A percentile compares a stretch with the other conserved stretches of the same genome.
Conservation (phyloP, 1,140 invertebrate species). For the Delia radicum region DNA sequence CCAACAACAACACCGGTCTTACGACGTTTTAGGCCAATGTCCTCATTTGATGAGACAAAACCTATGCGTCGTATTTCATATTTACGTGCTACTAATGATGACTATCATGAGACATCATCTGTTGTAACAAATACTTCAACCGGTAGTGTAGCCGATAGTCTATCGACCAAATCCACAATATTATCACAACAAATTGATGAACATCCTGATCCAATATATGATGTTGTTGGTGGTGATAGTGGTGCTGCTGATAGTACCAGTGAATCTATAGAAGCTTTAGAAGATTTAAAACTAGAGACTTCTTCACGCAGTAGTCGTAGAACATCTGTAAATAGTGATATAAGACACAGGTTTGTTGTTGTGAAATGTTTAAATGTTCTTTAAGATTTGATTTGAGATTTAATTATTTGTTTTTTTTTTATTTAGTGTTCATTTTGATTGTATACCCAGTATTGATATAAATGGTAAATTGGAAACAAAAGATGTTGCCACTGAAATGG, state of each 20-base stretch:
- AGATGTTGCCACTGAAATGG: constrained; percentile 52
- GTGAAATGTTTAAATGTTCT: neutral
- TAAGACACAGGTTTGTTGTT: constrained; percentile 44
- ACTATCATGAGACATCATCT: constrained; percentile 60
- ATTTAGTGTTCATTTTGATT: constrained; percentile 47
- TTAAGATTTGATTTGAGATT: neutral
- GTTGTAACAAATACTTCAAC: constrained; percentile 66
- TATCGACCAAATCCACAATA: constrained; percentile 17
- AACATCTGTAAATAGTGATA: constrained; percentile 49
- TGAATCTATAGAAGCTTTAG: constrained; percentile 1
- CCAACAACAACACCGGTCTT: constrained; percentile 32
- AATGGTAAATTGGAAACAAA: constrained; percentile 48
- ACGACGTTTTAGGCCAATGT: constrained; percentile 45
- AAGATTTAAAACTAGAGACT: constrained; percentile 17
- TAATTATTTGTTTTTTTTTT: constrained; percentile 2
- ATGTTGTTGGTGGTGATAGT: constrained; percentile 40
- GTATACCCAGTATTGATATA: constrained; percentile 25
- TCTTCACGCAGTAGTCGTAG: constrained; percentile 37
- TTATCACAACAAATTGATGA: constrained; percentile 36
- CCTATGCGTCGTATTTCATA: constrained; percentile 86
- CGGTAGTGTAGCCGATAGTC: constrained; percentile 25
- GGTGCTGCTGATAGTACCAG: constrained; percentile 25
- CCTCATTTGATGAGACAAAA: constrained; percentile 71
- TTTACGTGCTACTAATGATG: constrained; percentile 76
- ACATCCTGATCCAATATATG: constrained; percentile 50